phyloP scores from a whole-genome alignment of 1,140 invertebrate genomes.

The Hyles euphorbiae region DNA sequence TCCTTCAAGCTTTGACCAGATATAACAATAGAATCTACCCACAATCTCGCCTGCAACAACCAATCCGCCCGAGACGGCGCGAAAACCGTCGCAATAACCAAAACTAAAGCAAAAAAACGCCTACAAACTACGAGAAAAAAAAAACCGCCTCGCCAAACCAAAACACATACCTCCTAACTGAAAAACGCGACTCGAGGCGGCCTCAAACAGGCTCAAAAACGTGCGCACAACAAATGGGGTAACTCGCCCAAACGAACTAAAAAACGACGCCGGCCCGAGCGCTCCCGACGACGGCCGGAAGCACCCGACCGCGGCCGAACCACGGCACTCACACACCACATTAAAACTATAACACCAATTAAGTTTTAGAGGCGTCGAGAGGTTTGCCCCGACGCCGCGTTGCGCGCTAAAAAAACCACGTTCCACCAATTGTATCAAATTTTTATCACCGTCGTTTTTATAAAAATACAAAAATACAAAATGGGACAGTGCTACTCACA shows the following conservation, averaged over 20 bases:
- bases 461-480: conserved; percentile 76
- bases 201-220: background rate
- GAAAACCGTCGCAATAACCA: conserved; percentile 31
- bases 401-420: conserved; percentile 64
- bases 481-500: conserved; percentile 62
- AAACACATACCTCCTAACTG: background rate
- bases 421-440: conserved; percentile 58
- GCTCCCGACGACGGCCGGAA: background rate
- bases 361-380: conserved; percentile 16
- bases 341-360: conserved; percentile 53
- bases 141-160: conserved; percentile 7
- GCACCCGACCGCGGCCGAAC: background rate
- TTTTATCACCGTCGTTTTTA: conserved; percentile 58
- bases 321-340: background rate
- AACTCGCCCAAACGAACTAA: background rate
- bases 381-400: conserved; percentile 13
- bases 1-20: too few species aligned
- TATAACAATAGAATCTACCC: background rate
- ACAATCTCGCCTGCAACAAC: too few species aligned
- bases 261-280: background rate
- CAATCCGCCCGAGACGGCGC: too few species aligned
- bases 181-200: conserved; percentile 1
- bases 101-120: conserved; percentile 42
- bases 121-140: conserved; percentile 39
- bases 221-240: background rate